Conservation (phyloP, 2,888 invertebrate genomes). For the Pelosia muscerda region DNA sequence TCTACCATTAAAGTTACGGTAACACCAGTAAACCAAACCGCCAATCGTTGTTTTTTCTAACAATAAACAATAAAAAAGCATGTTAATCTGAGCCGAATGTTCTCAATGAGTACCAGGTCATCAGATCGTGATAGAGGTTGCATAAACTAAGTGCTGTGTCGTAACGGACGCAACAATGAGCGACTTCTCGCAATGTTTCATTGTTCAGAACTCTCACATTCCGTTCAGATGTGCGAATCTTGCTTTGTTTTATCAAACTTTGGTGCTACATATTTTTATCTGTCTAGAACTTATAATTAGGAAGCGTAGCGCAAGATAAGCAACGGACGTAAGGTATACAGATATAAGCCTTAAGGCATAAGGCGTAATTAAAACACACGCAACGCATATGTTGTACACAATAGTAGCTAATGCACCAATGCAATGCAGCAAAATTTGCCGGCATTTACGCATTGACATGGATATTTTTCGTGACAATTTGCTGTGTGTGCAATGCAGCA, state of each 20-base stretch:
- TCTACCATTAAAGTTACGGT: neutral
- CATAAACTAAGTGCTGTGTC: slow-evolving; percentile 22
- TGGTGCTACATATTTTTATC: slow-evolving; percentile 3
- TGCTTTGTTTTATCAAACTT: slow-evolving; percentile 8
- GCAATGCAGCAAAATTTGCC: no score
- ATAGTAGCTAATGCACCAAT: no score
- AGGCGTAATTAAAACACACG: neutral
- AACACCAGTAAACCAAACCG: neutral
- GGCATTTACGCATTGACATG: no score
- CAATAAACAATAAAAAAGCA: slow-evolving; percentile 13
- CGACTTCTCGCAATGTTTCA: slow-evolving; percentile 4
- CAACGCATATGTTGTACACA: no score
- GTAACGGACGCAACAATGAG: slow-evolving; percentile 22
- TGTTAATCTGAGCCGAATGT: slow-evolving; percentile 6
- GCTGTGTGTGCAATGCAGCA: no score
- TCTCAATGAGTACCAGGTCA: slow-evolving; percentile 23
- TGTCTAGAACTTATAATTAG: neutral
- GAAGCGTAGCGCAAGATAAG: neutral
- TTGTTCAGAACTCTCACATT: slow-evolving; percentile 22
- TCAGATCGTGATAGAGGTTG: slow-evolving; percentile 19
- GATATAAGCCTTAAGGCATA: neutral
- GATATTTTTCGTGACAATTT: no score
- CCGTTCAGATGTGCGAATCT: slow-evolving; percentile 16
- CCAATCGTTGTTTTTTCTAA: neutral
- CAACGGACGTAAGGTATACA: neutral